Evolutionary conservation across 2,888 invertebrate genomes (phyloP).

Genomic region (Nephrotoma appendiculata): DNA sequence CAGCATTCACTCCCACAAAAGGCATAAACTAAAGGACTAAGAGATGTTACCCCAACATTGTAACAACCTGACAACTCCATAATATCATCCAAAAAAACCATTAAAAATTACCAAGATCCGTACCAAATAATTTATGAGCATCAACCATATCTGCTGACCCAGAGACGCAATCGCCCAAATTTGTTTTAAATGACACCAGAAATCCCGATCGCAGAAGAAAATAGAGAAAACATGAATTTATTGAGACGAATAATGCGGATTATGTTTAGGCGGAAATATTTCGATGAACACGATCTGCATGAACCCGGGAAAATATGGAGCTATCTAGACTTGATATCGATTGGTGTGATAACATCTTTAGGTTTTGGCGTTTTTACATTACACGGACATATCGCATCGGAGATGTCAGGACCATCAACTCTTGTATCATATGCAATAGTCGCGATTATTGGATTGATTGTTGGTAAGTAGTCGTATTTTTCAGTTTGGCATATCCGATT

Average conservation of each 20-base stretch:
- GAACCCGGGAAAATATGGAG: background rate
- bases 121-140: background rate
- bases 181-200: background rate
- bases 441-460: slow-evolving; percentile 67
- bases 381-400: slow-evolving; percentile 62
- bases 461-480: slow-evolving; percentile 43
- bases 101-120: background rate
- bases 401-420: slow-evolving; percentile 71
- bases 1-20: background rate
- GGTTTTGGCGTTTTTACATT: slow-evolving; percentile 85
- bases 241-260: background rate
- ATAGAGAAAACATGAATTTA: background rate
- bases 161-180: background rate
- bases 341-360: slow-evolving; percentile 67
- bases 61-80: background rate
- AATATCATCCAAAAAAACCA: background rate
- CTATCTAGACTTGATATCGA: slow-evolving; percentile 51
- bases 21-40: background rate
- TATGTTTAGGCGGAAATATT: background rate
- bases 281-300: background rate
- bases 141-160: background rate
- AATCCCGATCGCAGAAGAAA: background rate
- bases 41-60: background rate
- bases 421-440: slow-evolving; percentile 78
- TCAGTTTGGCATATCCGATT: background rate